A percentile compares a stretch with the other conserved stretches of the same genome.
Conservation (phyloP, 2,888 invertebrate species). For the Morinoia aosen region DNA sequence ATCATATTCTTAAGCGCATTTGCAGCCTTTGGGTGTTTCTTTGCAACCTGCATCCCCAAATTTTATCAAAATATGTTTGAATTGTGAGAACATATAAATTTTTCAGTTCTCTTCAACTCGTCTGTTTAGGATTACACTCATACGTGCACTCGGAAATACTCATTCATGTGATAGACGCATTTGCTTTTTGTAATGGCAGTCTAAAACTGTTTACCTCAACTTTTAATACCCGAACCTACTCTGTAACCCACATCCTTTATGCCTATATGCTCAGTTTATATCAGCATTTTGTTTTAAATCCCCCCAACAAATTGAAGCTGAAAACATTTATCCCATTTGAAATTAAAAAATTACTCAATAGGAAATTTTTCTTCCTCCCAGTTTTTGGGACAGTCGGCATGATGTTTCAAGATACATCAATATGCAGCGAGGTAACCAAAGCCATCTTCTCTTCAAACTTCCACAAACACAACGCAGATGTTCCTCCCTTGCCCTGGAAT, state of each 20-base stretch:
- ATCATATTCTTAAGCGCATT: no score
- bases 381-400: conserved; percentile 11
- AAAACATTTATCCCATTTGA: background rate
- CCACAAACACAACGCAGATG: background rate
- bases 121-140: no score
- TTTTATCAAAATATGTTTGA: no score
- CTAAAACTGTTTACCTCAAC: background rate
- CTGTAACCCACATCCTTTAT: background rate
- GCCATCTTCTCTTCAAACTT: background rate
- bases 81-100: no score
- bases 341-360: background rate
- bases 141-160: no score
- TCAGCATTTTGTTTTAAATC: background rate
- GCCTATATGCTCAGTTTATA: background rate
- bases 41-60: no score
- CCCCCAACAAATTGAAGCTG: background rate
- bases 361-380: background rate
- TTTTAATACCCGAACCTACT: background rate
- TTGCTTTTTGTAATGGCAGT: no score
- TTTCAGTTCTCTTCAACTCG: no score
- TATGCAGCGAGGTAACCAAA: background rate
- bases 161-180: no score
- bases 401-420: background rate
- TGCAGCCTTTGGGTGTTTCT: no score
- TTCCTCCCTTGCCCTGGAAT: background rate